phyloP scores from a whole-genome alignment of 2,888 invertebrate species.

The Drosophila kanekoi region DNA sequence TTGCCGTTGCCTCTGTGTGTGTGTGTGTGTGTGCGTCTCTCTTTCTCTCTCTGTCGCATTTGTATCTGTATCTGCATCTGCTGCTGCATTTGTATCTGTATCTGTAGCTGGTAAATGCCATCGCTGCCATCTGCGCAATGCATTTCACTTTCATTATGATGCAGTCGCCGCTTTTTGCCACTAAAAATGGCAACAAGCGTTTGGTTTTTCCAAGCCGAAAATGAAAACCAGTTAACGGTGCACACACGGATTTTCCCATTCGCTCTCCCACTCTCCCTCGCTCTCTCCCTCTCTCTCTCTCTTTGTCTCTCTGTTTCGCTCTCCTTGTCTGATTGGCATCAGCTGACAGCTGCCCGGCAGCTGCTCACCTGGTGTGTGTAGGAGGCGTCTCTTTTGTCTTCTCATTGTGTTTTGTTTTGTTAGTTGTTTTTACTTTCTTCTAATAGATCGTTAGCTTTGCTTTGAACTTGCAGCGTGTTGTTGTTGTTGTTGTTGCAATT shows the following conservation, averaged over 20 bases:
- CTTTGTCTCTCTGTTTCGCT: neutral
- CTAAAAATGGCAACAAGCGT: conserved; percentile 78
- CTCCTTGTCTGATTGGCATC: conserved; percentile 61
- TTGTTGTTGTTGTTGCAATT: conserved; percentile 54
- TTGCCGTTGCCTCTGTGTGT: conserved; percentile 29
- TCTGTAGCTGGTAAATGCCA: conserved; percentile 75
- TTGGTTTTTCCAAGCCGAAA: conserved; percentile 78
- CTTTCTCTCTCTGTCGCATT: conserved; percentile 11
- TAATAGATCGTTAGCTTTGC: conserved; percentile 79
- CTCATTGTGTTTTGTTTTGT: conserved; percentile 57
- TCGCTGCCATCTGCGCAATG: conserved; percentile 77
- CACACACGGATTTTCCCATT: conserved; percentile 64
- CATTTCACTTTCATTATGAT: conserved; percentile 83
- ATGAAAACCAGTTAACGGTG: conserved; percentile 73
- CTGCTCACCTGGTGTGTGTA: conserved; percentile 50
- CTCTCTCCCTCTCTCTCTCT: conserved; percentile 12
- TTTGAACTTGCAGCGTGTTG: conserved; percentile 66
- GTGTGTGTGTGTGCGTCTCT: conserved; percentile 8
- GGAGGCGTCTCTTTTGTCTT: conserved; percentile 58
- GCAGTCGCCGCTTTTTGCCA: conserved; percentile 80
- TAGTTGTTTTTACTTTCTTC: conserved; percentile 79
- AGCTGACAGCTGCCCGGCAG: conserved; percentile 67
- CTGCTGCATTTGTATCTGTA: conserved; percentile 16
- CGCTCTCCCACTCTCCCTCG: conserved; percentile 21
- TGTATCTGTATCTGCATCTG: conserved; percentile 26